These are phyloP conservation scores for Heliconius ethilla DNA, from an alignment of 2,888 invertebrate species.

Conservation along the genomic window DNA sequence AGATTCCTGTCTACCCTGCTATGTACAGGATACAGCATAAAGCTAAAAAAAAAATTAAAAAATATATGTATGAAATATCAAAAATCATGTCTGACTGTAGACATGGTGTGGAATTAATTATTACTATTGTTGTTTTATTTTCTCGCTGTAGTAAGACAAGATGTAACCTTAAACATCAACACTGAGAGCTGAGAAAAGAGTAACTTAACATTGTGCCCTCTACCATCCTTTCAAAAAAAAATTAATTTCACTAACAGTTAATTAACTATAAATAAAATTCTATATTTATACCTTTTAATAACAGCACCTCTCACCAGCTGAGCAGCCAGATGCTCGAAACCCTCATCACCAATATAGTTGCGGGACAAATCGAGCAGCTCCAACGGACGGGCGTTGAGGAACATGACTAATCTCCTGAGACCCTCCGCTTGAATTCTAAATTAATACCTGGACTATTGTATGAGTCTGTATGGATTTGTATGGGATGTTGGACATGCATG, in stretches of 20 bases:
- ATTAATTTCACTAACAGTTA: too few relatives aligned
- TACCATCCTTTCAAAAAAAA: background rate
- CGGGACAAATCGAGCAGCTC: slow-evolving; percentile 51
- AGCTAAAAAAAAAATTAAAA: too few relatives aligned
- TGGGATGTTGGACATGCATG: slow-evolving; percentile 6
- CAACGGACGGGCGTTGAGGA: slow-evolving; percentile 46
- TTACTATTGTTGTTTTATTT: background rate
- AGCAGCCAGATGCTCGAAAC: slow-evolving; percentile 49
- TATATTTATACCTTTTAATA: slow-evolving; percentile 43
- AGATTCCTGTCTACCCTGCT: too few relatives aligned
- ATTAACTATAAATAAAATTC: too few relatives aligned
- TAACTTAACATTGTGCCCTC: too few relatives aligned
- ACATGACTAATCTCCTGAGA: slow-evolving; percentile 45
- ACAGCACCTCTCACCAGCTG: slow-evolving; percentile 49
- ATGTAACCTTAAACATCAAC: too few relatives aligned
- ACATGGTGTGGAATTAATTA: background rate
- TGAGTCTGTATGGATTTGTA: background rate
- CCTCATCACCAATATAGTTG: slow-evolving; percentile 53
- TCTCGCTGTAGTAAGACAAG: too few relatives aligned
- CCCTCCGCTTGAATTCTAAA: slow-evolving; percentile 50
- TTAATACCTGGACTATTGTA: background rate
- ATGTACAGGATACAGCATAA: too few relatives aligned
- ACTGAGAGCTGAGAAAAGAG: too few relatives aligned
- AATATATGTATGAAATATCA: background rate
- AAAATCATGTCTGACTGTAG: background rate